phyloP scores from a whole-genome alignment of 2,888 invertebrate species.

The Nephrotoma appendiculata region DNA sequence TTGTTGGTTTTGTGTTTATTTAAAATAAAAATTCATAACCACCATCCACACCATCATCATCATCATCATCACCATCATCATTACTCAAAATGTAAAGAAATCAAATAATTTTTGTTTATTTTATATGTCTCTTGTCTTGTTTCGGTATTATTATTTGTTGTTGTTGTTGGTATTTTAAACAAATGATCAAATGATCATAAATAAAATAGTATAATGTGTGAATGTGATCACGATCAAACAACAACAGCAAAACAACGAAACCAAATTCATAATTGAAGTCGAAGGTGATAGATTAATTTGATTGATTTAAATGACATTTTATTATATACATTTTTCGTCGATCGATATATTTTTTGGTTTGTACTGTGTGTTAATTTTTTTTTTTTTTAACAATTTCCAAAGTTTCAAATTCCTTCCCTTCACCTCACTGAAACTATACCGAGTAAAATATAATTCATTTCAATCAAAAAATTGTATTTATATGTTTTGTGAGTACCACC shows the following conservation, averaged over 20 bases:
- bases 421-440: background rate
- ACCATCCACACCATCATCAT: background rate
- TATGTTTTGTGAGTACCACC: background rate
- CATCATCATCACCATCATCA: background rate
- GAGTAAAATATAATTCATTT: background rate
- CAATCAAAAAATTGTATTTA: background rate
- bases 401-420: background rate
- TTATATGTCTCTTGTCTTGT: background rate
- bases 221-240: background rate
- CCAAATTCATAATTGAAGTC: background rate
- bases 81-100: background rate
- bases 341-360: background rate
- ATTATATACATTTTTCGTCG: background rate
- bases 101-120: background rate
- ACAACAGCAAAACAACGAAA: background rate
- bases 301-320: conserved; percentile 4
- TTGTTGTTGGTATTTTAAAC: background rate
- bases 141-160: background rate
- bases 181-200: background rate
- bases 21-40: background rate
- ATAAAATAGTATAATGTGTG: background rate
- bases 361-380: background rate
- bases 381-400: background rate
- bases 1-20: background rate
- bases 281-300: conserved; percentile 4